Evolutionary conservation across 2,113 vertebrate genomes (phyloP).

Genomic region (Lutjanus erythropterus): DNA sequence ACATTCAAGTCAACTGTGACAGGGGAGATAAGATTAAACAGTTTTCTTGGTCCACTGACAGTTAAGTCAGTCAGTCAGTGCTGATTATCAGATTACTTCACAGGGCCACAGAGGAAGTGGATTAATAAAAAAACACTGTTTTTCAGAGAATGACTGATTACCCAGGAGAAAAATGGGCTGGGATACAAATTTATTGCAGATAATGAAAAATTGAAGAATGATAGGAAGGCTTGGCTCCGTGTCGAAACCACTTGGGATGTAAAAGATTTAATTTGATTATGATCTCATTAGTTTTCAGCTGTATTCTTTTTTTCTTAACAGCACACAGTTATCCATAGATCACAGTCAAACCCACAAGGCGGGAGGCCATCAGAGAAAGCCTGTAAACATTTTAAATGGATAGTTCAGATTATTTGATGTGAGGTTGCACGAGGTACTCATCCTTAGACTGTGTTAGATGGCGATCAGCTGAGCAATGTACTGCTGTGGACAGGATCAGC

Average conservation of each 20-base stretch:
- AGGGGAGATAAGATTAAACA: slow-evolving; percentile 42
- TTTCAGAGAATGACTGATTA: slow-evolving; percentile 39
- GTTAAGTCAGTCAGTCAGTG: slow-evolving; percentile 6
- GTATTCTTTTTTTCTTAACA: neutral
- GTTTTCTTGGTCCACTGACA: slow-evolving; percentile 24
- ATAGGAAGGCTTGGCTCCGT: neutral
- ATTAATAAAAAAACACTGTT: slow-evolving; percentile 6
- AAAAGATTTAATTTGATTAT: slow-evolving; percentile 13
- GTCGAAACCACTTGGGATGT: slow-evolving; percentile 5
- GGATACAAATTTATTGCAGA: slow-evolving; percentile 12
- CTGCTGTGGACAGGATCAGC: too few relatives aligned
- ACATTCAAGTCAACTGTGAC: slow-evolving; percentile 35
- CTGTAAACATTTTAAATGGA: neutral
- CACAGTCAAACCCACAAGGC: neutral
- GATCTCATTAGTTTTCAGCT: neutral
- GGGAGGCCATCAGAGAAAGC: neutral
- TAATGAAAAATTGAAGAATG: neutral
- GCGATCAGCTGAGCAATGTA: too few relatives aligned
- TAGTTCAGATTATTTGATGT: too few relatives aligned
- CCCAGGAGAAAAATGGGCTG: slow-evolving; percentile 2
- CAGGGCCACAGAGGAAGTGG: slow-evolving; percentile 36
- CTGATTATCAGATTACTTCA: slow-evolving; percentile 40
- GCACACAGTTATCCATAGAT: too few relatives aligned
- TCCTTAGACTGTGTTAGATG: too few relatives aligned
- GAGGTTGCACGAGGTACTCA: too few relatives aligned